Evolutionary conservation across 2,888 invertebrate species (phyloP).

Genomic region (Acleris emargana): DNA sequence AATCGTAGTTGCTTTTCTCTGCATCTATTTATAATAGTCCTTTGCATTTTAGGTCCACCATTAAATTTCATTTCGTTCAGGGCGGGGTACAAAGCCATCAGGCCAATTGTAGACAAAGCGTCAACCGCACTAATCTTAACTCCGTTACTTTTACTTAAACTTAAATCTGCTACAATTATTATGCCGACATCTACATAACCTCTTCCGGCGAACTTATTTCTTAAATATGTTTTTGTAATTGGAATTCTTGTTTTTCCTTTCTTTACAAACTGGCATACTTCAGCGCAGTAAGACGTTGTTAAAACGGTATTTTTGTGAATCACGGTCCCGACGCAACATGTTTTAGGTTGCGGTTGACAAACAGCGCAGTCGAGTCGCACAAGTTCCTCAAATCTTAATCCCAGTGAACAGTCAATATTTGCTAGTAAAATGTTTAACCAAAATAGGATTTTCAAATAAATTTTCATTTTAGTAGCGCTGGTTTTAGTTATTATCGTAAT

Average conservation of each 20-base stretch:
- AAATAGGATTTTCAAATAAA: background rate
- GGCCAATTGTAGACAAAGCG: slow-evolving; percentile 8
- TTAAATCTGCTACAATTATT: slow-evolving; percentile 4
- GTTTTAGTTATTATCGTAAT: background rate
- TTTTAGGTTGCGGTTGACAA: background rate
- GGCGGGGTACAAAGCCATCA: slow-evolving; percentile 21
- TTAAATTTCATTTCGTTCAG: too few relatives aligned
- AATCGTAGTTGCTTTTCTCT: slow-evolving; percentile 4
- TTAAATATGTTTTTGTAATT: slow-evolving; percentile 7
- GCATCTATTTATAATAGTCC: slow-evolving; percentile 13
- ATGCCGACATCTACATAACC: background rate
- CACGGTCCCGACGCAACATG: slow-evolving; percentile 26
- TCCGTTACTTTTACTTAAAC: slow-evolving; percentile 7
- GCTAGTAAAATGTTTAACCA: background rate
- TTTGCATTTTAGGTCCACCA: slow-evolving; percentile 14
- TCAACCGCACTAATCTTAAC: slow-evolving; percentile 16
- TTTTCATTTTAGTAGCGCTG: background rate
- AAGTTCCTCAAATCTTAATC: background rate
- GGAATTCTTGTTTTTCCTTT: slow-evolving; percentile 16
- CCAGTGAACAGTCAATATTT: background rate
- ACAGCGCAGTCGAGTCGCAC: background rate
- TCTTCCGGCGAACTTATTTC: background rate
- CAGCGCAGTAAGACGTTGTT: slow-evolving; percentile 27
- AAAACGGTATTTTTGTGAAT: slow-evolving; percentile 25
- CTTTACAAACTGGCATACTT: slow-evolving; percentile 17